phyloP scores from a whole-genome alignment of 1,140 invertebrate species.

The Papilio aristodemus region DNA sequence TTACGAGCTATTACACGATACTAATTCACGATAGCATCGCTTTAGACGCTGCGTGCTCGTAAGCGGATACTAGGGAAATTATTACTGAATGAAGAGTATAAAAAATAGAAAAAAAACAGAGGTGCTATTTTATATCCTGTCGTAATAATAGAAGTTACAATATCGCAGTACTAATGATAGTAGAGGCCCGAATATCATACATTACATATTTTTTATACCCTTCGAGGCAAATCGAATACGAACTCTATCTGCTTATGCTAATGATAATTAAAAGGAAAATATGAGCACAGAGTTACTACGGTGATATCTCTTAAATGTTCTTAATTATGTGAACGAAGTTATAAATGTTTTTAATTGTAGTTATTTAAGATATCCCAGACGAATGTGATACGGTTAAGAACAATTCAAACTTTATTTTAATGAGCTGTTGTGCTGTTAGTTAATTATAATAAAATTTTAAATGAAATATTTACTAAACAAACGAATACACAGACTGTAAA shows the following conservation, averaged over 20 bases:
- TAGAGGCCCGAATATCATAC: no score
- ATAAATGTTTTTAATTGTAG: slow-evolving; percentile 18
- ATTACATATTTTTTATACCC: neutral
- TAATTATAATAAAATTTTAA: slow-evolving; percentile 20
- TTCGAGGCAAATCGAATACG: neutral
- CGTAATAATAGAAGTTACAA: no score
- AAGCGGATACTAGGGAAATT: slow-evolving; percentile 8
- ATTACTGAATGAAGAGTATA: slow-evolving; percentile 9
- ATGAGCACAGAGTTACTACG: slow-evolving; percentile 1
- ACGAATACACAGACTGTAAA: neutral
- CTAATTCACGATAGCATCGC: slow-evolving; percentile 39
- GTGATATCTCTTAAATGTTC: neutral
- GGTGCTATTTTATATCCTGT: no score
- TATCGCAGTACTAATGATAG: no score
- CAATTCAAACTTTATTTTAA: neutral
- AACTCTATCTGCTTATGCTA: neutral
- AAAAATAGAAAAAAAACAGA: neutral
- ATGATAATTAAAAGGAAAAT: slow-evolving; percentile 22
- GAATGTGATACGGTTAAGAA: slow-evolving; percentile 1
- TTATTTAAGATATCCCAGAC: slow-evolving; percentile 19
- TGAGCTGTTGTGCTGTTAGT: neutral
- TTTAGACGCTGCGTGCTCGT: neutral
- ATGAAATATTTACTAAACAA: slow-evolving; percentile 6
- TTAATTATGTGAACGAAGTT: slow-evolving; percentile 22
- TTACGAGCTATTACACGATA: slow-evolving; percentile 51